phyloP scores from a whole-genome alignment of 1,140 invertebrate genomes.

The Elymnias hypermnestra region DNA sequence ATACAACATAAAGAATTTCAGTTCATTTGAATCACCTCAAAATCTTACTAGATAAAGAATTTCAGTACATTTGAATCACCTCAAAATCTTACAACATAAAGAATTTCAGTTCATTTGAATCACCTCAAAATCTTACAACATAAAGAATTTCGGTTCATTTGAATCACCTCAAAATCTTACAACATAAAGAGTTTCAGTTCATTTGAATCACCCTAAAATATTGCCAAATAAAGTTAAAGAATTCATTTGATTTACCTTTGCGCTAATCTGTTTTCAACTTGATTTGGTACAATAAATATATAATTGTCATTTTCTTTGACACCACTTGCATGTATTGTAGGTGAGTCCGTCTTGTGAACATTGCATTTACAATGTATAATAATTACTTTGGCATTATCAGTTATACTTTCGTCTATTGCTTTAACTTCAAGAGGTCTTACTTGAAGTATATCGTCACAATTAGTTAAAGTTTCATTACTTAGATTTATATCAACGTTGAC shows the following conservation, averaged over 20 bases:
- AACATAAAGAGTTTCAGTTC: too few relatives aligned
- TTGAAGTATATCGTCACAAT: background rate
- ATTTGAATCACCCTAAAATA: too few relatives aligned
- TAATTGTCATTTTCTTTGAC: conserved; percentile 8
- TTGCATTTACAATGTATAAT: background rate
- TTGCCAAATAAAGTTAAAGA: background rate
- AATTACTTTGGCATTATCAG: background rate
- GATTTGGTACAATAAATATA: background rate
- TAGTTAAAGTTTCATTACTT: conserved; percentile 16
- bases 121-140: too few relatives aligned
- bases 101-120: too few relatives aligned
- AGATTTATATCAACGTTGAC: conserved; percentile 26
- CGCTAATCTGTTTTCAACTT: conserved; percentile 15
- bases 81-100: too few relatives aligned
- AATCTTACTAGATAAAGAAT: too few relatives aligned
- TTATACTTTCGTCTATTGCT: background rate
- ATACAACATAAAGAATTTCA: too few relatives aligned
- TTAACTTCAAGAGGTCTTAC: conserved; percentile 2
- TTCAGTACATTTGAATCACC: too few relatives aligned
- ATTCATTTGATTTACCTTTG: conserved; percentile 3
- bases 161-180: too few relatives aligned
- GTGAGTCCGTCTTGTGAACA: background rate
- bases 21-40: too few relatives aligned
- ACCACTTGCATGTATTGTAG: too few relatives aligned
- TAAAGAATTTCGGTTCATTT: too few relatives aligned